phyloP scores from a whole-genome alignment of 2,888 invertebrate species.

The Scaptomyza parva region DNA sequence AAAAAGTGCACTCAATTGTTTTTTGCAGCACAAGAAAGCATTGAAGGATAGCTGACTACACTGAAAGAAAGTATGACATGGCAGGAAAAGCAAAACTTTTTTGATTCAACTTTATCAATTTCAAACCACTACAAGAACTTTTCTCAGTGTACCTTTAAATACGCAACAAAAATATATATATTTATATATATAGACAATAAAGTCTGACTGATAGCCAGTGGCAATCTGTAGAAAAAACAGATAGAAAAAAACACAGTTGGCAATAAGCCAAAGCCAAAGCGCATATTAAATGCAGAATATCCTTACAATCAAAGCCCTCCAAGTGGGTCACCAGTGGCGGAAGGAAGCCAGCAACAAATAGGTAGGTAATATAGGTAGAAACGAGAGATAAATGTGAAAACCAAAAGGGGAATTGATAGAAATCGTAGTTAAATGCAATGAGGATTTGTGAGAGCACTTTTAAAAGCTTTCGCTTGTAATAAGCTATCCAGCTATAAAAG shows the following conservation, averaged over 20 bases:
- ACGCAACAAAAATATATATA: neutral
- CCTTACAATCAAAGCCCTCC: constrained; percentile 16
- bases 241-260: constrained; percentile 65
- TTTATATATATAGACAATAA: constrained; percentile 10
- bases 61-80: neutral
- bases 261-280: constrained; percentile 68
- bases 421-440: constrained; percentile 31
- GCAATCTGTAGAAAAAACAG: constrained; percentile 32
- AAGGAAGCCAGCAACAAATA: constrained; percentile 29
- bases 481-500: neutral
- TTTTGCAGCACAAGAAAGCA: constrained; percentile 21
- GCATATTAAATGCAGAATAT: constrained; percentile 58
- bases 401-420: constrained; percentile 42
- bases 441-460: constrained; percentile 9
- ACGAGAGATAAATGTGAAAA: constrained; percentile 1
- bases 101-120: neutral
- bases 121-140: no score
- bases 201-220: neutral
- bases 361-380: constrained; percentile 13
- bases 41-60: constrained; percentile 3
- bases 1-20: constrained; percentile 68
- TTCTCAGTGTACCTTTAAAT: neutral
- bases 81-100: no score
- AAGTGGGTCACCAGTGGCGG: constrained; percentile 45
- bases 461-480: constrained; percentile 13